phyloP scores from a whole-genome alignment of 2,113 vertebrate species.

The Erythrolamprus reginae region DNA sequence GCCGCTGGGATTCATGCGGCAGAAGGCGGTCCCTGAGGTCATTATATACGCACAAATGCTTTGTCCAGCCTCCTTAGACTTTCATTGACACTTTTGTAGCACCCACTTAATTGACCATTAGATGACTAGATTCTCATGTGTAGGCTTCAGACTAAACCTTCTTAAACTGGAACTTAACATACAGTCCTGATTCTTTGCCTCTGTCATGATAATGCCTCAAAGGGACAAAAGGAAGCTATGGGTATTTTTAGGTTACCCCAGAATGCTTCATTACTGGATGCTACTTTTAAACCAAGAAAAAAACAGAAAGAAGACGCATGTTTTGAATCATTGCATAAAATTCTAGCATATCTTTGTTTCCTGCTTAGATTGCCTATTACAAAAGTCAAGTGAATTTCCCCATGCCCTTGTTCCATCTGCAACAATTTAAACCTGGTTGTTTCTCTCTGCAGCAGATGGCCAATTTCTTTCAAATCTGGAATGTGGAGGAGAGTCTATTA shows the following conservation, averaged over 20 bases:
- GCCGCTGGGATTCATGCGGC: too few relatives aligned
- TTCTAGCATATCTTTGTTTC: neutral
- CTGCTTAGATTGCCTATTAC: neutral
- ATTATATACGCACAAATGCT: neutral
- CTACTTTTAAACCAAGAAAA: too few relatives aligned
- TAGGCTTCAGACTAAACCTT: too few relatives aligned
- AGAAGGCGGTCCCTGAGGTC: too few relatives aligned
- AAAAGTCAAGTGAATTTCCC: neutral
- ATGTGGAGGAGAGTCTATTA: neutral
- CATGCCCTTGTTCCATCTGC: neutral
- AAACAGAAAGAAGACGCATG: neutral
- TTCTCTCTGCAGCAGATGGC: neutral
- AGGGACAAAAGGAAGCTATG: neutral
- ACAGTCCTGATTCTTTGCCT: too few relatives aligned
- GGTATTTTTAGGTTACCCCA: neutral
- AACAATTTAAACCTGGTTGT: neutral
- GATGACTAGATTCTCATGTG: neutral
- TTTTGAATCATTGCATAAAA: neutral
- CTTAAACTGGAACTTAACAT: too few relatives aligned
- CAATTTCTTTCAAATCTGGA: neutral
- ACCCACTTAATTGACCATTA: neutral
- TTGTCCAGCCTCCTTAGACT: neutral
- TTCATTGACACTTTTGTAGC: neutral
- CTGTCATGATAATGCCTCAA: neutral
- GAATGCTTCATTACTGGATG: neutral